Conservation (phyloP, 2,888 invertebrate genomes). For the Drosophila maculinotata region DNA sequence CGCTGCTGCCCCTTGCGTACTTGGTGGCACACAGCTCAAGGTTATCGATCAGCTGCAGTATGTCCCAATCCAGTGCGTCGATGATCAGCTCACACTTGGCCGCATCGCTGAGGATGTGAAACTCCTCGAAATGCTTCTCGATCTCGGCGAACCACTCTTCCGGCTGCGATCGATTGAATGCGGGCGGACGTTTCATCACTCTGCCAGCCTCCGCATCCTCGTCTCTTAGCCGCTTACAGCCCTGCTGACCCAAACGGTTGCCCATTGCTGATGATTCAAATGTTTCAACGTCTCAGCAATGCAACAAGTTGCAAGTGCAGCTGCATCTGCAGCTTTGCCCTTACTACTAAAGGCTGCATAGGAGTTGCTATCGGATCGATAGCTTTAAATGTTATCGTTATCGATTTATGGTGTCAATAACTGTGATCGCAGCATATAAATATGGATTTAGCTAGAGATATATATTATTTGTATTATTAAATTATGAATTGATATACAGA, state of each 20-base stretch:
- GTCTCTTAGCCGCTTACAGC: neutral
- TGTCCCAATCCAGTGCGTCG: conserved; percentile 30
- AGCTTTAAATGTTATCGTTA: too few relatives aligned
- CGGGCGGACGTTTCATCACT: conserved; percentile 19
- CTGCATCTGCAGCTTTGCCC: too few relatives aligned
- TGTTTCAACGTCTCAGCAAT: too few relatives aligned
- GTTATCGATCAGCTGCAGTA: conserved; percentile 23
- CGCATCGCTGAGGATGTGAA: conserved; percentile 27
- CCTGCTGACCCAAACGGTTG: conserved; percentile 5
- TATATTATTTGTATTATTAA: neutral
- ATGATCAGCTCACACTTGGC: conserved; percentile 37
- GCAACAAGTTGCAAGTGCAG: too few relatives aligned
- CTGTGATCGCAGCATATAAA: too few relatives aligned
- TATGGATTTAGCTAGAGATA: too few relatives aligned
- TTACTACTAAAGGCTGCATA: too few relatives aligned
- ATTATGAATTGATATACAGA: too few relatives aligned
- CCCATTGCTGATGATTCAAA: conserved; percentile 16
- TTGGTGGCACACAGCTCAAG: neutral
- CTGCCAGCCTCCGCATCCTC: neutral
- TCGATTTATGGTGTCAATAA: neutral
- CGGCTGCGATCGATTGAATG: conserved; percentile 25
- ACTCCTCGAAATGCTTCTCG: conserved; percentile 32
- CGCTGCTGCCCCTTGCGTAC: neutral
- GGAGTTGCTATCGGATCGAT: neutral
- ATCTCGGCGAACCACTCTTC: conserved; percentile 30